phyloP scores from a whole-genome alignment of 2,888 invertebrate species.

The Ornithoptera alexandrae region DNA sequence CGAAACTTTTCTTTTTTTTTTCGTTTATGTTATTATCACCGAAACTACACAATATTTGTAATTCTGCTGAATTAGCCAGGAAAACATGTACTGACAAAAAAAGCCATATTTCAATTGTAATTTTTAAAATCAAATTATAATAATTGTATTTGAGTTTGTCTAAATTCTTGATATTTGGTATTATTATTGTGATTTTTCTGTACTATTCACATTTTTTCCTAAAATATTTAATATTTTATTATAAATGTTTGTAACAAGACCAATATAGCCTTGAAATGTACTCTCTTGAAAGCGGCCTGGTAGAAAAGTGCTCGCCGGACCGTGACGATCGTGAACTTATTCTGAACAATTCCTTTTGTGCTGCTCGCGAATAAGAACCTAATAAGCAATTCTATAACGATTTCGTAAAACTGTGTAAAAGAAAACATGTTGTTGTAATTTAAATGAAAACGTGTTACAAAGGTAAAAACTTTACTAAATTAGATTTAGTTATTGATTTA shows the following conservation, averaged over 20 bases:
- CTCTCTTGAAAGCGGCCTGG: constrained; percentile 64
- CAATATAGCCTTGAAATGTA: constrained; percentile 62
- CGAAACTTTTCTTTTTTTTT: no score
- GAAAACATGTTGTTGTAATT: neutral
- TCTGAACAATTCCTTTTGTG: constrained; percentile 38
- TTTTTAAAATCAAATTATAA: neutral
- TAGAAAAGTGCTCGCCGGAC: constrained; percentile 65
- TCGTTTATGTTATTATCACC: no score
- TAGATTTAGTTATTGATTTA: no score
- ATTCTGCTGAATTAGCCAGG: no score
- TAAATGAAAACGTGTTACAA: neutral
- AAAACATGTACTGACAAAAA: no score
- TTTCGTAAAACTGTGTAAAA: constrained; percentile 14
- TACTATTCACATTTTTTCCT: neutral
- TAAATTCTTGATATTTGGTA: neutral
- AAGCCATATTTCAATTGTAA: no score
- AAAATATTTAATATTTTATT: constrained; percentile 19
- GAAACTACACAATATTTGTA: no score
- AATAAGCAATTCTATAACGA: constrained; percentile 6
- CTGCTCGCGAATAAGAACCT: constrained; percentile 27
- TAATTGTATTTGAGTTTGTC: neutral
- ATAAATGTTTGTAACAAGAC: constrained; percentile 19
- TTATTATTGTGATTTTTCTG: neutral
- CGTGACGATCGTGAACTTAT: constrained; percentile 76
- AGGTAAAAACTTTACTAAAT: neutral